Evolutionary conservation across 2,797 vertebrate genomes (phyloP).

Genomic region (Eurystomus glaucurus): DNA sequence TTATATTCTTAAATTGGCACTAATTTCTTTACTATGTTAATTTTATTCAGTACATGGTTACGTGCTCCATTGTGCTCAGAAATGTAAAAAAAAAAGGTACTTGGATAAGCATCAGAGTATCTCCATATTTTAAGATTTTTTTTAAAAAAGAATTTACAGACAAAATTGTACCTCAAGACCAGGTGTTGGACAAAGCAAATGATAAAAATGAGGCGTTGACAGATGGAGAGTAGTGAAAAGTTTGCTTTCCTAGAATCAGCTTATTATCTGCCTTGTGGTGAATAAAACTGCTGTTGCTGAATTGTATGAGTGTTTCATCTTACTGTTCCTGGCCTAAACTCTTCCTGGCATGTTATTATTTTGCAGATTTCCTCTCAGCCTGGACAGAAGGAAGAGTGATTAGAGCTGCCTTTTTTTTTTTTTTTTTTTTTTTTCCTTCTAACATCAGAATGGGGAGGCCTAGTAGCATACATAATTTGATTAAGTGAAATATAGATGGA

Average conservation of each 20-base stretch:
- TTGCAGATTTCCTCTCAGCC: conserved; percentile 56
- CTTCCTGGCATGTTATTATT: conserved; percentile 41
- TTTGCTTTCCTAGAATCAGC: not conserved
- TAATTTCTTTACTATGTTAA: not conserved
- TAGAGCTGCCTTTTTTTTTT: not conserved
- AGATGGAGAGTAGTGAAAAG: not conserved
- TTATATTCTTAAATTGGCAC: not conserved
- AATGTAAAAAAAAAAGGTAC: not conserved
- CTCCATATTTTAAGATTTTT: not conserved
- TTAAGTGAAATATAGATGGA: conserved; percentile 19
- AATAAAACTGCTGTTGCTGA: not conserved
- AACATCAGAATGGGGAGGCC: not conserved
- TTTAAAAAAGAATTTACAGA: not conserved
- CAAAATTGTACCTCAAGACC: not conserved
- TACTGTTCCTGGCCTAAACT: not conserved
- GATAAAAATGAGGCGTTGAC: not conserved
- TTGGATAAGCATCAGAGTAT: not conserved
- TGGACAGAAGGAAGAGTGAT: conserved; percentile 22
- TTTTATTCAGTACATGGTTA: not conserved
- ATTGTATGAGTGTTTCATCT: not conserved
- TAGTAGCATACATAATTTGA: not conserved
- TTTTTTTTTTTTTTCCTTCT: not conserved
- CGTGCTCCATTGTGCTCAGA: rapidly evolving
- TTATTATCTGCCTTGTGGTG: not conserved
- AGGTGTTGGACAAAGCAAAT: not conserved